Conservation (phyloP, 2,113 vertebrate species). For the Emydocephalus ijimae region DNA sequence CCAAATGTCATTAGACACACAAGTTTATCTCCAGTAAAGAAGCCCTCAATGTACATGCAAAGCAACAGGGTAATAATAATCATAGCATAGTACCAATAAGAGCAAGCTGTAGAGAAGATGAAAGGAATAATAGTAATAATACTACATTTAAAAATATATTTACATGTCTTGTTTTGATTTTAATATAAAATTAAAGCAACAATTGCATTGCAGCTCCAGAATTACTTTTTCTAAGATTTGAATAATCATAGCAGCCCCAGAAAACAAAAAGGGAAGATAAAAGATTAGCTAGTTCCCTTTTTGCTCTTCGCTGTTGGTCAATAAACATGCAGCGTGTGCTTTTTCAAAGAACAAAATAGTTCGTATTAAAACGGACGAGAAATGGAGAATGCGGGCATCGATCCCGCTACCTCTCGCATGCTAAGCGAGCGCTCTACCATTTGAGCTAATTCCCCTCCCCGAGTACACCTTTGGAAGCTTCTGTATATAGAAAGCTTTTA, state of each 20-base stretch:
- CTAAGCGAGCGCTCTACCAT: conserved; percentile 80
- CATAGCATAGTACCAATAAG: not conserved
- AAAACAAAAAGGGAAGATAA: not conserved
- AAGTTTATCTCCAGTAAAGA: not conserved
- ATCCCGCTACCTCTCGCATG: conserved; percentile 81
- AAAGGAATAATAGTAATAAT: not conserved
- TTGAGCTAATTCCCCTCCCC: conserved; percentile 59
- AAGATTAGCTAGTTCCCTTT: not conserved
- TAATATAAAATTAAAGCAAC: not conserved
- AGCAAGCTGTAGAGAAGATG: not conserved
- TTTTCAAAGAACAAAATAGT: not conserved
- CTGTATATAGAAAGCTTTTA: not conserved
- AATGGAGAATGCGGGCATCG: conserved; percentile 78
- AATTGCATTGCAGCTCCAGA: not conserved
- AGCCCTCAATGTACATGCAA: not conserved
- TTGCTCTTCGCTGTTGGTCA: too few relatives aligned
- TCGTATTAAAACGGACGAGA: not conserved
- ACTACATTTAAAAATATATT: too few relatives aligned
- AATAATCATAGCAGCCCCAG: not conserved
- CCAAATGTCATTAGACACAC: not conserved
- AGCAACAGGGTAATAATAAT: not conserved
- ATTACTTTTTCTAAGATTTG: not conserved
- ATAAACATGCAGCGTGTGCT: not conserved
- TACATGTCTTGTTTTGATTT: not conserved
- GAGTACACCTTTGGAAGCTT: fast-evolving